Evolutionary conservation across 2,113 vertebrate genomes (phyloP).

Genomic region (Syrrhaptes paradoxus): DNA sequence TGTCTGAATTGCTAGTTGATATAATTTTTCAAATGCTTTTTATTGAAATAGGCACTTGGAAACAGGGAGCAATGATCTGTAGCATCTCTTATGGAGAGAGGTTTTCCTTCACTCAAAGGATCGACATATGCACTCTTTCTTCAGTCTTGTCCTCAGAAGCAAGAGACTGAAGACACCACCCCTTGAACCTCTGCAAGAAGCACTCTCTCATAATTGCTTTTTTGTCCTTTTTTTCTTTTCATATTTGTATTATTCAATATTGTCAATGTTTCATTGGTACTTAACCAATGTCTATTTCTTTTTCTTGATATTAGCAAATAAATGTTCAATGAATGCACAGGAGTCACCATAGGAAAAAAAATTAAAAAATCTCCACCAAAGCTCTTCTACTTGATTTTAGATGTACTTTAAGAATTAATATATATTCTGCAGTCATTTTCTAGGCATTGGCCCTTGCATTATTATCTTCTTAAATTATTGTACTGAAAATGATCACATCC

Average conservation of each 20-base stretch:
- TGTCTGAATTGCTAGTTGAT: not conserved
- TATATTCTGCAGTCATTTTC: not conserved
- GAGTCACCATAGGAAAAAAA: not conserved
- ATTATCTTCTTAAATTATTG: not conserved
- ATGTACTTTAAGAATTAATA: not conserved
- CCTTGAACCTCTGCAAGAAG: not conserved
- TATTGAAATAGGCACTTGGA: not conserved
- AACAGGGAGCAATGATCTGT: not conserved
- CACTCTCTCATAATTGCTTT: not conserved
- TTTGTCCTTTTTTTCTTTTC: not conserved
- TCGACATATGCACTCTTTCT: not conserved
- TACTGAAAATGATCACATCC: not conserved
- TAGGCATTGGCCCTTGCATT: not conserved
- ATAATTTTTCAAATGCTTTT: not conserved
- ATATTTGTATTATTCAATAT: not conserved
- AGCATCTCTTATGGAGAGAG: not conserved
- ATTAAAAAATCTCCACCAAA: not conserved
- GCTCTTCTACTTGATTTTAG: not conserved
- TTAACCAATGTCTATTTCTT: not conserved
- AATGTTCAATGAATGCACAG: not conserved
- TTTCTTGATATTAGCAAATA: not conserved
- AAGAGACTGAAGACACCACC: not conserved
- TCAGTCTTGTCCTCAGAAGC: not conserved
- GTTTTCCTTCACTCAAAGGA: not conserved
- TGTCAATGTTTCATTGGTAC: not conserved